Base-by-base conservation (phyloP, 2,113 vertebrate species). In the Coturnix japonica region DNA sequence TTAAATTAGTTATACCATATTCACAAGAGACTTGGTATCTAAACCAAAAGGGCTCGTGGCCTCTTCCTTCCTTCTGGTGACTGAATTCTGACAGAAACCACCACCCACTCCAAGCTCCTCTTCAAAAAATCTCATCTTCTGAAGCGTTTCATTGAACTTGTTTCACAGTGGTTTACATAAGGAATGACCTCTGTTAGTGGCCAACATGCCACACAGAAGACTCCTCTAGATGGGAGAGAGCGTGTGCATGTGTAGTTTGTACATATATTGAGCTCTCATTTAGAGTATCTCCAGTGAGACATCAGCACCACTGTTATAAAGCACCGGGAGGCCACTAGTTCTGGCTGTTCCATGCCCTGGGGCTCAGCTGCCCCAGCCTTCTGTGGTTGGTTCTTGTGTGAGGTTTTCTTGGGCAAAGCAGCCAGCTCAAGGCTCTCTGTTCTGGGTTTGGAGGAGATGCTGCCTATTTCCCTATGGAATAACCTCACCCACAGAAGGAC, bases 401-500 rank as follows among this genome's bases (percentile, higher is more conserved):
- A 96, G 60, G 59, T 79, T 85, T 92, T 94, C 57, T 85, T 71
- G 79, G 82, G 72, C 79, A 85, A 83, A 95, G 65, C 75, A 91
- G 67, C 13, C 76, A 81, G 56, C 60, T 94, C 82, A 83, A 31
- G 35, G 46, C 69, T 91, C 84, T 95, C 90, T 91, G 79, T 80
- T 95, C 79, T 87, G 71, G 31, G 31, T 87, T 66, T 70, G 41
- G 81, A 87, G 71, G 16, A 91, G 56, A 77, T 73, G 63, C 39
- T 89, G 81, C 28, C 78, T 35, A 20, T 87, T 95, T 94, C 46
- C 69, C 56, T 87, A 39, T 91, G 93, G 91, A 87, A 87, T 91
- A 95, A 89, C 76, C 72, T 92, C 91, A 85, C 85, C 87, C 90
- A 95, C 22, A 33, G 60, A 71, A 94, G 56, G 87, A 82, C 81